A percentile compares a stretch with the other conserved stretches of the same genome.
Evolutionary conservation across 1,140 invertebrate genomes (phyloP).

Genomic region (Trialeurodes vaporariorum): DNA sequence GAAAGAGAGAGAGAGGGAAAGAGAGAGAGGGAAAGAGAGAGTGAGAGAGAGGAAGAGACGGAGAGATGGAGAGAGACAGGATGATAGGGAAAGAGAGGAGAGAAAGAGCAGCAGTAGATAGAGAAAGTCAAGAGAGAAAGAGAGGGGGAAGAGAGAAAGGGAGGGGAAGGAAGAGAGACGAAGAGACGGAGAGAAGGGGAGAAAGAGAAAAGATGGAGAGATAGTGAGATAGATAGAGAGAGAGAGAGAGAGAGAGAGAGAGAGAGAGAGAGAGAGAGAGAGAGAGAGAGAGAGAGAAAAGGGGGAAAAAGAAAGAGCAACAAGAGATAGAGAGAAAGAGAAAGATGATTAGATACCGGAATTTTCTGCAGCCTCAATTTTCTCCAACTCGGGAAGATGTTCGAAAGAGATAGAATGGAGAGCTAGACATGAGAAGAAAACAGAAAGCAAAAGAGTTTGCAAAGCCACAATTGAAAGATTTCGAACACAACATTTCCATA

Average conservation of each 20-base stretch:
- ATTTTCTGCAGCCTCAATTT: slow-evolving; percentile 27
- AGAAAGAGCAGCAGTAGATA: too few species aligned
- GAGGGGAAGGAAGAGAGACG: not conserved
- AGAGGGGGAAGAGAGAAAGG: too few species aligned
- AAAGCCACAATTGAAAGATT: too few species aligned
- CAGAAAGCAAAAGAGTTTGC: slow-evolving; percentile 5
- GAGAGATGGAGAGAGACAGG: slow-evolving; percentile 13
- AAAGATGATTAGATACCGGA: slow-evolving; percentile 16
- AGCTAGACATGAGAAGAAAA: slow-evolving; percentile 22
- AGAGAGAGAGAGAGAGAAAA: not conserved
- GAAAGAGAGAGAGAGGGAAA: not conserved
- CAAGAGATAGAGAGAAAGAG: too few species aligned
- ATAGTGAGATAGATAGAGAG: not conserved
- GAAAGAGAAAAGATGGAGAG: too few species aligned
- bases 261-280: too few species aligned
- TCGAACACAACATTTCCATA: too few species aligned
- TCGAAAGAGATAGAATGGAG: slow-evolving; percentile 26
- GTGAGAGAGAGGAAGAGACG: too few species aligned
- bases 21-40: too few species aligned
- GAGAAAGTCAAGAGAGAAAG: too few species aligned
- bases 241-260: not conserved
- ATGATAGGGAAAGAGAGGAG: not conserved
- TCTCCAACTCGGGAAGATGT: slow-evolving; percentile 28
- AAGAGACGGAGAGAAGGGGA: not conserved
- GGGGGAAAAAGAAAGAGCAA: too few species aligned